phyloP scores from a whole-genome alignment of 2,113 vertebrate species.

The Opisthocomus hoazin region DNA sequence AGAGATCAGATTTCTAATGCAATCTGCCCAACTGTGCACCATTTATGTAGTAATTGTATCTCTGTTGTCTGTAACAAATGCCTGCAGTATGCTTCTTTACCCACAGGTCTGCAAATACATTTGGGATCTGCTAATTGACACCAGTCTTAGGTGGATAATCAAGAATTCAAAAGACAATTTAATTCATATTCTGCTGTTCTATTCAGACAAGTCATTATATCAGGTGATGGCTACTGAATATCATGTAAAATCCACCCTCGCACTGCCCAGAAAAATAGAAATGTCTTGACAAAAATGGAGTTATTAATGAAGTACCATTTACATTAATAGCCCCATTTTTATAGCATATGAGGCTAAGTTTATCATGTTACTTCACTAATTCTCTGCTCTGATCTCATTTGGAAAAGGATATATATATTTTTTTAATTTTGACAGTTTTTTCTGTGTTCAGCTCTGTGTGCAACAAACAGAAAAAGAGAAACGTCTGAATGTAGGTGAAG shows the following conservation, averaged over 20 bases:
- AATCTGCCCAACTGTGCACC: neutral
- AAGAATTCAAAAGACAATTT: neutral
- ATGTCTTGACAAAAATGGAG: slow-evolving; percentile 7
- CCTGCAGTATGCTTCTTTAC: neutral
- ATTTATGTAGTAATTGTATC: neutral
- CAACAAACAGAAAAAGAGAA: neutral
- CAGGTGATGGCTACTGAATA: neutral
- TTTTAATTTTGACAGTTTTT: neutral
- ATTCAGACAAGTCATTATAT: slow-evolving; percentile 9
- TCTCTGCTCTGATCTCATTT: neutral
- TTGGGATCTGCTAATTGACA: neutral
- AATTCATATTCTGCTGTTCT: neutral
- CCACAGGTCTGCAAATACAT: neutral
- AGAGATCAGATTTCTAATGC: neutral
- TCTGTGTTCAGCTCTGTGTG: neutral
- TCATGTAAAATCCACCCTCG: neutral
- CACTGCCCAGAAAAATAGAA: neutral
- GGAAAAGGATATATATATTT: neutral
- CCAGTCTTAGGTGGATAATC: neutral
- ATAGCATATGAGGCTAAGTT: neutral
- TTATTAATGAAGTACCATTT: slow-evolving; percentile 48
- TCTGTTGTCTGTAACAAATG: neutral
- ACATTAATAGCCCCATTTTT: slow-evolving; percentile 28
- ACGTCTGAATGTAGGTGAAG: neutral
- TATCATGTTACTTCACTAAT: neutral